Conservation (phyloP, 2,113 vertebrate genomes). For the Diadophis punctatus region DNA sequence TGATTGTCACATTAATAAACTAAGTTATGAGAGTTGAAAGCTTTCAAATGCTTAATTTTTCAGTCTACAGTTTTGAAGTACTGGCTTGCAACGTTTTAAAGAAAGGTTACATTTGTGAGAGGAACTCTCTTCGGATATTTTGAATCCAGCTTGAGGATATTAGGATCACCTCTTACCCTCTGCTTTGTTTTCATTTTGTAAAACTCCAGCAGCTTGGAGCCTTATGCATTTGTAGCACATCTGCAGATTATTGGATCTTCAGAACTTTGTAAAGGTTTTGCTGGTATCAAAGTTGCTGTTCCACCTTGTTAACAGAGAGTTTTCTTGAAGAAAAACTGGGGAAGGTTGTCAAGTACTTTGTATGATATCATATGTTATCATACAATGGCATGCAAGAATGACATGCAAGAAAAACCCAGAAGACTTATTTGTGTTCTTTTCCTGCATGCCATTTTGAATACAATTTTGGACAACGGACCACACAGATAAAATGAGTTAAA, state of each 20-base stretch:
- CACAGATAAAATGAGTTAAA: neutral
- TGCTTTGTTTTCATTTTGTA: neutral
- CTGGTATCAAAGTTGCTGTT: neutral
- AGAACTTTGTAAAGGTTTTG: neutral
- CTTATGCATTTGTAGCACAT: neutral
- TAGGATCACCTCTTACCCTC: neutral
- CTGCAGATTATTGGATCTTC: neutral
- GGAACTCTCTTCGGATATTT: neutral
- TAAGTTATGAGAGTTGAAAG: neutral
- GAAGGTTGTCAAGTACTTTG: neutral
- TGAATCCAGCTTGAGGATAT: neutral
- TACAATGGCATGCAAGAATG: neutral
- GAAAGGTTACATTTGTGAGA: neutral
- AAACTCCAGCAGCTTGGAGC: neutral
- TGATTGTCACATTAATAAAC: neutral
- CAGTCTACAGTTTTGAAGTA: neutral
- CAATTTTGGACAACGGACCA: neutral
- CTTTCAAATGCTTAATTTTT: neutral
- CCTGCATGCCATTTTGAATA: neutral
- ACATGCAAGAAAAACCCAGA: neutral
- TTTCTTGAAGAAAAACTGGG: neutral
- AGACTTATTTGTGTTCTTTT: neutral
- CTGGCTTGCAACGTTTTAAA: neutral
- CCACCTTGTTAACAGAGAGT: neutral
- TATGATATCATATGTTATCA: neutral